Evolutionary conservation across 2,113 vertebrate species (phyloP).

Genomic region (Elgaria multicarinata): DNA sequence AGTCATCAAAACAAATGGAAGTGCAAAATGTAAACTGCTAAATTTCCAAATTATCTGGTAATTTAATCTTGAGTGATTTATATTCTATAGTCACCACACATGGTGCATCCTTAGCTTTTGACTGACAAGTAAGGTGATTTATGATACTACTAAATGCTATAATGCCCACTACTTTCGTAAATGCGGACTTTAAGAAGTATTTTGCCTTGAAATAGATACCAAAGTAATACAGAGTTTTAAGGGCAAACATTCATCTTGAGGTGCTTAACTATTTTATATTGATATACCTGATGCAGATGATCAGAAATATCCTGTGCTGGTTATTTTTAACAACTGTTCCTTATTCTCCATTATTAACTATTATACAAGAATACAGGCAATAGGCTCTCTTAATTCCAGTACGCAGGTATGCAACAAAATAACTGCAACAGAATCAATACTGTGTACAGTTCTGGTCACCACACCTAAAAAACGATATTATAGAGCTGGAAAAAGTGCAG

Average conservation of each 20-base stretch:
- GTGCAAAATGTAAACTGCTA: conserved; percentile 83
- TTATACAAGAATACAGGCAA: conserved; percentile 56
- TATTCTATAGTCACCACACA: conserved; percentile 72
- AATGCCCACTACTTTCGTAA: conserved; percentile 68
- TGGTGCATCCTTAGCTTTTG: conserved; percentile 71
- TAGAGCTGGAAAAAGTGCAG: no score
- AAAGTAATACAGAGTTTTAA: conserved; percentile 64
- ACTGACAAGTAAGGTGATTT: conserved; percentile 77
- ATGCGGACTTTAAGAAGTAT: conserved; percentile 35
- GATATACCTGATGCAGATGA: conserved; percentile 40
- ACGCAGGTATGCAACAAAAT: conserved; percentile 32
- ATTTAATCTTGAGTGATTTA: conserved; percentile 84
- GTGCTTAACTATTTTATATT: conserved; percentile 25
- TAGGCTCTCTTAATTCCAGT: conserved; percentile 41
- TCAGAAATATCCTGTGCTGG: conserved; percentile 61
- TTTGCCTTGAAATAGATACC: conserved; percentile 66
- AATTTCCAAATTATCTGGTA: conserved; percentile 85
- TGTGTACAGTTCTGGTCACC: no score
- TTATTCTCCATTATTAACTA: conserved; percentile 26
- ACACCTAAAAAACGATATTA: no score
- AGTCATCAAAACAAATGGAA: conserved; percentile 85
- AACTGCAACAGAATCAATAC: conserved; percentile 63
- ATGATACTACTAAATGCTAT: conserved; percentile 75
- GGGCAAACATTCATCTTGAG: conserved; percentile 35
- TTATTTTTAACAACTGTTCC: conserved; percentile 57